Evolutionary conservation across 2,797 vertebrate species (phyloP).

Genomic region (Myotis daubentonii): DNA sequence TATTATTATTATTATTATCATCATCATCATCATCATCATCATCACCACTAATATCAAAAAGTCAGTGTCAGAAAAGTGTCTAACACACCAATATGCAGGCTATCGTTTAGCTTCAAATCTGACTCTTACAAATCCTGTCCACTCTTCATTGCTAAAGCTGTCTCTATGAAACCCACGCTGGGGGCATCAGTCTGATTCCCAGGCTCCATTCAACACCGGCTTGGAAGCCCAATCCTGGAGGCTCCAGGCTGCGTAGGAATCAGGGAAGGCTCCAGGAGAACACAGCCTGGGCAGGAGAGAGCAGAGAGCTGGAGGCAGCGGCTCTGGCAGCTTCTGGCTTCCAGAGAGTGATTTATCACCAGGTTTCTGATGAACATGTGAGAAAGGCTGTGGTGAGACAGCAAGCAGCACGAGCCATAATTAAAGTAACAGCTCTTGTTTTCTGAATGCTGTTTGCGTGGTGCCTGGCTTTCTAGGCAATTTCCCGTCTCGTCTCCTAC

Average conservation of each 20-base stretch:
- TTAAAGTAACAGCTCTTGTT: constrained; percentile 85
- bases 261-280: constrained; percentile 72
- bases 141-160: constrained; percentile 48
- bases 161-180: constrained; percentile 62
- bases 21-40: not conserved
- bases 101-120: not conserved
- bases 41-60: not conserved
- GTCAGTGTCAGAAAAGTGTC: not conserved
- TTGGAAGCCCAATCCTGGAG: constrained; percentile 69
- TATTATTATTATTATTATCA: not conserved
- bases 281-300: constrained; percentile 60
- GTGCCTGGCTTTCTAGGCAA: constrained; percentile 68
- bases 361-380: constrained; percentile 84
- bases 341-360: constrained; percentile 84
- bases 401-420: constrained; percentile 82
- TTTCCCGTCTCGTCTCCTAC: not conserved
- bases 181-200: constrained; percentile 70
- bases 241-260: constrained; percentile 81
- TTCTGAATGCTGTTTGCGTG: constrained; percentile 79
- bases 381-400: constrained; percentile 81
- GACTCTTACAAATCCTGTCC: not conserved
- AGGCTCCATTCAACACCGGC: constrained; percentile 73
- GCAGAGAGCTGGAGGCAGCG: constrained; percentile 65
- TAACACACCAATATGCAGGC: not conserved
- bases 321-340: constrained; percentile 83